A percentile compares a stretch with the other conserved stretches of the same genome.
These are phyloP conservation scores for Python bivittatus DNA, from an alignment of 2,113 vertebrate genomes.

Conservation along the genomic window DNA sequence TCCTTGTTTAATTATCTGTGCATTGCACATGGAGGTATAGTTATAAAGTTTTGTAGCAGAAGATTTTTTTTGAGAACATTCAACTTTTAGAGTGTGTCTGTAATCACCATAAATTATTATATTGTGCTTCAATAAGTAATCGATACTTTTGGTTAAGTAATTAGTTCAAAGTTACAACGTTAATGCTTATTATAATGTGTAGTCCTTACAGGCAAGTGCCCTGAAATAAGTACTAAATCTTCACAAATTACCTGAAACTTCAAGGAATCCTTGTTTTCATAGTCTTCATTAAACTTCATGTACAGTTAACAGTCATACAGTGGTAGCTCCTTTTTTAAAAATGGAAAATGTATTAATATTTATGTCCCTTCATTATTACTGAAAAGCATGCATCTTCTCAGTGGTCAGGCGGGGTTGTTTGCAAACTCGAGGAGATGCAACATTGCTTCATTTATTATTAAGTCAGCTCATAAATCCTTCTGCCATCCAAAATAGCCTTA, in stretches of 20 bases:
- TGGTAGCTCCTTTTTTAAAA: constrained; percentile 32
- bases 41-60: not conserved
- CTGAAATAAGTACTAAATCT: constrained; percentile 31
- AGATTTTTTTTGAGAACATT: not conserved
- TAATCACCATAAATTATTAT: not conserved
- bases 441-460: constrained; percentile 73
- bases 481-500: constrained; percentile 70
- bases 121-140: constrained; percentile 31
- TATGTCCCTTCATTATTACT: constrained; percentile 62
- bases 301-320: constrained; percentile 49
- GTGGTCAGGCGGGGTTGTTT: constrained; percentile 67
- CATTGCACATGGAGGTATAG: not conserved
- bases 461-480: constrained; percentile 72
- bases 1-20: not conserved
- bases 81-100: not conserved
- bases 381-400: constrained; percentile 57
- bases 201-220: constrained; percentile 24
- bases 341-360: constrained; percentile 63
- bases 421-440: constrained; percentile 59
- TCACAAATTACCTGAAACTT: constrained; percentile 30
- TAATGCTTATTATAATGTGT: constrained; percentile 20
- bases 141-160: constrained; percentile 31
- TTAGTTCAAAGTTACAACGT: constrained; percentile 7
- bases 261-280: not conserved
- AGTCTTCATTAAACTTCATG: constrained; percentile 53